phyloP scores from a whole-genome alignment of 2,888 invertebrate genomes.

The Drosophila ustulata region DNA sequence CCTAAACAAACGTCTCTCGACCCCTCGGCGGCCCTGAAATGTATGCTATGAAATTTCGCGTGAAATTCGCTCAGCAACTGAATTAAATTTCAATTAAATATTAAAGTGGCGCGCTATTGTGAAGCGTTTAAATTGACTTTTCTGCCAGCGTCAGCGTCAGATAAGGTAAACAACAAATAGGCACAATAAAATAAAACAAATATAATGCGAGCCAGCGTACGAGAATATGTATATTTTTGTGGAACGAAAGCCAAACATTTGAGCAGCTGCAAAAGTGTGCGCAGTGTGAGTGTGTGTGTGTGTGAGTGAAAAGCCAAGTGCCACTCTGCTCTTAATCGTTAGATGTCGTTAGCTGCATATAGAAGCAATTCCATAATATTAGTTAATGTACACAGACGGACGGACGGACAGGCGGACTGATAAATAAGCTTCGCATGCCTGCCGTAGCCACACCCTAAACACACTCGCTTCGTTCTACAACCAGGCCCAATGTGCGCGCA shows the following conservation, averaged over 20 bases:
- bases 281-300: conserved; percentile 6
- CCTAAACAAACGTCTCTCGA: conserved; percentile 19
- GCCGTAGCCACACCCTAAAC: conserved; percentile 60
- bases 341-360: conserved; percentile 22
- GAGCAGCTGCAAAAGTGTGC: conserved; percentile 9
- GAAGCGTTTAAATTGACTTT: conserved; percentile 2
- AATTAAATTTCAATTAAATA: conserved; percentile 19
- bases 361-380: conserved; percentile 20
- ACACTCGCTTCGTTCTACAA: conserved; percentile 24
- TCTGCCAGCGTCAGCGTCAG: not conserved
- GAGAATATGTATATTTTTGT: not conserved
- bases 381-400: conserved; percentile 21
- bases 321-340: conserved; percentile 15
- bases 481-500: conserved; percentile 26
- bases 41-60: conserved; percentile 34
- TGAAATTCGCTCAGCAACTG: conserved; percentile 1
- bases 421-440: conserved; percentile 11
- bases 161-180: not conserved
- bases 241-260: conserved; percentile 12
- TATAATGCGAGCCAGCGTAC: not conserved
- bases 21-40: conserved; percentile 16
- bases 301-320: conserved; percentile 22
- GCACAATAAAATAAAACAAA: not conserved
- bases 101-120: conserved; percentile 8
- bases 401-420: conserved; percentile 2